These are phyloP conservation scores for Ochropleura plecta DNA, from an alignment of 2,888 invertebrate species.

Conservation along the genomic window DNA sequence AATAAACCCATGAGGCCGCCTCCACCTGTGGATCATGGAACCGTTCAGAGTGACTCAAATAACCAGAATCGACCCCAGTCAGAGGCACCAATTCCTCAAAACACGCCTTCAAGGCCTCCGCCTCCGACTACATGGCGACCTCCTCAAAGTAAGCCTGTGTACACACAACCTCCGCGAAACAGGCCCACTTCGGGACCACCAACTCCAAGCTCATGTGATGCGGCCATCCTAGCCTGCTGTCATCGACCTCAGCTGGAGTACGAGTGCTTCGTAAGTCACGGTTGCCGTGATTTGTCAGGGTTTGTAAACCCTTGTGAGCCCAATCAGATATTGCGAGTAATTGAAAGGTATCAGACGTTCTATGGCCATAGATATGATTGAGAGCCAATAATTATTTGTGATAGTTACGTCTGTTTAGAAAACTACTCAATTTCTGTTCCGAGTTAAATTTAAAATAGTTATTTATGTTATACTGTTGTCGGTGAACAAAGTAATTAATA, in stretches of 20 bases:
- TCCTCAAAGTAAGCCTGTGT: constrained; percentile 28
- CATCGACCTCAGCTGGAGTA: constrained; percentile 75
- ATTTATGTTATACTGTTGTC: constrained; percentile 40
- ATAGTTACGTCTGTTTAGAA: constrained; percentile 1
- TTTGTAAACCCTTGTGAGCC: constrained; percentile 79
- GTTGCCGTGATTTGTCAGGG: constrained; percentile 86
- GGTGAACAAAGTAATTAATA: constrained; percentile 24
- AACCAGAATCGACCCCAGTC: constrained; percentile 33
- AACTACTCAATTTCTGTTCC: constrained; percentile 16
- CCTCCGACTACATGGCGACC: constrained; percentile 35
- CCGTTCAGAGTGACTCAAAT: constrained; percentile 67
- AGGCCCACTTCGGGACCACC: constrained; percentile 18
- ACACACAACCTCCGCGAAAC: constrained; percentile 17
- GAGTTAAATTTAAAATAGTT: constrained; percentile 33
- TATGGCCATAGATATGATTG: constrained; percentile 74
- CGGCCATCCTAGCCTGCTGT: constrained; percentile 82
- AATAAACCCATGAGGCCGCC: constrained; percentile 71
- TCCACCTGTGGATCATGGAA: constrained; percentile 80
- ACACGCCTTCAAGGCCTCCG: constrained; percentile 10
- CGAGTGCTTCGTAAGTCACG: constrained; percentile 79
- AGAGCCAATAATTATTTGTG: constrained; percentile 22
- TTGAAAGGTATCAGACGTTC: constrained; percentile 77
- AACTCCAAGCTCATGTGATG: constrained; percentile 77
- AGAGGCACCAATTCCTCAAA: constrained; percentile 26
- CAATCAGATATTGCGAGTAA: constrained; percentile 73